These are phyloP conservation scores for Parasteatoda lunata DNA, from an alignment of 2,888 invertebrate genomes.

Conservation along the genomic window DNA sequence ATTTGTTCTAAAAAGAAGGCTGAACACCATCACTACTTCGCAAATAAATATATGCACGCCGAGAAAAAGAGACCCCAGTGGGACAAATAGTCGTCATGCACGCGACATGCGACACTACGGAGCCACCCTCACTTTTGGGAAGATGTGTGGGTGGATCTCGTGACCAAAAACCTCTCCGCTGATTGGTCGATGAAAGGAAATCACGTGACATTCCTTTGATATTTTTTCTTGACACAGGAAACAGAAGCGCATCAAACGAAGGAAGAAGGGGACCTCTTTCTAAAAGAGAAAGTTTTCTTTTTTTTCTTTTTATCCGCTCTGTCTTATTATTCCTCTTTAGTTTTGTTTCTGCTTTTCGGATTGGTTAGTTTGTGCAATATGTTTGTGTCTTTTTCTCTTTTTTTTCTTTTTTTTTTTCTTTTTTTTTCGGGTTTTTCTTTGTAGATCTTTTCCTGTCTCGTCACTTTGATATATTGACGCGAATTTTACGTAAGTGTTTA, in stretches of 20 bases:
- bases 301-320: background rate
- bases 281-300: slow-evolving; percentile 52
- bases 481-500: slow-evolving; percentile 57
- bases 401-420: slow-evolving; percentile 7
- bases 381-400: slow-evolving; percentile 5
- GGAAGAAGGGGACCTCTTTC: slow-evolving; percentile 18
- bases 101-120: slow-evolving; percentile 61
- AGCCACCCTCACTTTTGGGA: slow-evolving; percentile 53
- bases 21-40: background rate
- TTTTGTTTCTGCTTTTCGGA: slow-evolving; percentile 12
- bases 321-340: background rate
- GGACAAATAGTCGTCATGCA: slow-evolving; percentile 66
- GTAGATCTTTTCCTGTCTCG: slow-evolving; percentile 23
- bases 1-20: slow-evolving; percentile 1
- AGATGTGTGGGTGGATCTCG: slow-evolving; percentile 53
- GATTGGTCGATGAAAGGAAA: slow-evolving; percentile 44
- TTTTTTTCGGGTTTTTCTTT: slow-evolving; percentile 11
- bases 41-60: slow-evolving; percentile 50
- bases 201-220: slow-evolving; percentile 52
- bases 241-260: slow-evolving; percentile 27
- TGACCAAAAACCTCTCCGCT: slow-evolving; percentile 11
- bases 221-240: slow-evolving; percentile 50
- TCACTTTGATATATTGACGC: slow-evolving; percentile 62
- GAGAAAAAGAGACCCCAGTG: slow-evolving; percentile 14
- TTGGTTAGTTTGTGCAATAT: slow-evolving; percentile 46